Base-by-base conservation (phyloP, 2,888 invertebrate species). In the Adelphocoris suturalis region DNA sequence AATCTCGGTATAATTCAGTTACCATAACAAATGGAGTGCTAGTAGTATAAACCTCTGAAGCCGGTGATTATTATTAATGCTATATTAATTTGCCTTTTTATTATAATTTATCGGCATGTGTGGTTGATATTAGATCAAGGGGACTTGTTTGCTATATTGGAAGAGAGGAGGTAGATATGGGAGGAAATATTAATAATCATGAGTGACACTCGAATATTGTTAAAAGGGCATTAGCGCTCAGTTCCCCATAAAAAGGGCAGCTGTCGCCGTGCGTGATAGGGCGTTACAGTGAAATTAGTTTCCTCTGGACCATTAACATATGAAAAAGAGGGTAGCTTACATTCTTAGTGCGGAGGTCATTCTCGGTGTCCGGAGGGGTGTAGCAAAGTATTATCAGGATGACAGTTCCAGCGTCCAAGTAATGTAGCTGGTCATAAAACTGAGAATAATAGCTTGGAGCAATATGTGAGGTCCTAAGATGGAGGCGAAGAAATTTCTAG, bases 171-270 rank as follows among this genome's bases (percentile, higher is more conserved):
- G 68, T 2, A 68, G 19, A 23, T 0, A 23, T 12, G 19, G 23
- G 68, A 27, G 68, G 23, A 68, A 68, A 68, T 68, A 68, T 68
- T 68, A 68, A 68, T 68, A 68, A 68, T 68, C 68, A 68, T 68
- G 68, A 68, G 5, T 68, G 68, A 68, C 68, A 68, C 27, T 27
- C 68, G 68, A 68, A 68, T 68, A 68, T 68, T 68, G 68, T 68
- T 68, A 68, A 68, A 68, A 68, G 68, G 23, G 68, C 68, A 68
- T 68, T 68, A 68, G 23, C 27, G 68, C 23, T 37, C 37, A 37
- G 23, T 23, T 23, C 68, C 68, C 68, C 68, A 68, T 23, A 68
- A 68, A 68, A 68, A 68, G 23, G 68, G 68, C 68, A 68, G 68
- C 19, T 68, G 68, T 68, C 68, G 27, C 13, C 68, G 11, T 23